A percentile compares a stretch with the other conserved stretches of the same genome.
Evolutionary conservation across 2,888 invertebrate species (phyloP).

Genomic region (Leucophora obtusa): DNA sequence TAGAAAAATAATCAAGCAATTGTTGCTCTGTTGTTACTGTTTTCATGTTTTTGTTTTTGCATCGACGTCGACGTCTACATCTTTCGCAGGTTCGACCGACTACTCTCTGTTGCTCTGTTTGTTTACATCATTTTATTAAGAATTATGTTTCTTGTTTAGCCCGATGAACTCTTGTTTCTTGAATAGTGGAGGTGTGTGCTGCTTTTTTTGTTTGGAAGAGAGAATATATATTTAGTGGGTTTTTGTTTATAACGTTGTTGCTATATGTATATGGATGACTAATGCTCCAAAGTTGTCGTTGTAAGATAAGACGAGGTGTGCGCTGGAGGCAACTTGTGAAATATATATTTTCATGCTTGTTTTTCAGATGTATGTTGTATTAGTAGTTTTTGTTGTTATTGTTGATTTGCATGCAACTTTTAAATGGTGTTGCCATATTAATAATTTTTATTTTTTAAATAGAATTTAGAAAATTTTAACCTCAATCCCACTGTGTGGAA

Average conservation of each 20-base stretch:
- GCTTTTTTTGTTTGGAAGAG: background rate
- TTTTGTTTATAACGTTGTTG: background rate
- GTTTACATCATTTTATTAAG: conserved; percentile 34
- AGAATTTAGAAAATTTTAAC: too few relatives aligned
- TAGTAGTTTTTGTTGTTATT: background rate
- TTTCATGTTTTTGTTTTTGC: conserved; percentile 8
- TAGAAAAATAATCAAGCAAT: conserved; percentile 17
- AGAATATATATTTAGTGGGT: background rate
- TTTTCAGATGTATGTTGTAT: background rate
- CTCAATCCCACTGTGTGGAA: too few relatives aligned
- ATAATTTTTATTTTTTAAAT: too few relatives aligned
- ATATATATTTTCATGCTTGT: background rate
- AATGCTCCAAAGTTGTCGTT: conserved; percentile 10
- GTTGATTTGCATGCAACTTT: background rate
- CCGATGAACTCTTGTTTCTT: conserved; percentile 7
- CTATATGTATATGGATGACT: conserved; percentile 10
- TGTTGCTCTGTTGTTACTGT: conserved; percentile 27
- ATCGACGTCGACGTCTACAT: background rate
- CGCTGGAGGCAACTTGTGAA: background rate
- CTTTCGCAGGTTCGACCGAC: background rate
- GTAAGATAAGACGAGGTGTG: background rate
- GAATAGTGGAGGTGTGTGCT: background rate
- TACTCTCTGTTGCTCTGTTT: background rate
- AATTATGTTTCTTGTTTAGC: conserved; percentile 22
- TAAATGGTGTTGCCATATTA: background rate